A percentile compares a stretch with the other conserved stretches of the same genome.
phyloP scores from a whole-genome alignment of 2,888 invertebrate species.

The Horisme vitalbata region DNA sequence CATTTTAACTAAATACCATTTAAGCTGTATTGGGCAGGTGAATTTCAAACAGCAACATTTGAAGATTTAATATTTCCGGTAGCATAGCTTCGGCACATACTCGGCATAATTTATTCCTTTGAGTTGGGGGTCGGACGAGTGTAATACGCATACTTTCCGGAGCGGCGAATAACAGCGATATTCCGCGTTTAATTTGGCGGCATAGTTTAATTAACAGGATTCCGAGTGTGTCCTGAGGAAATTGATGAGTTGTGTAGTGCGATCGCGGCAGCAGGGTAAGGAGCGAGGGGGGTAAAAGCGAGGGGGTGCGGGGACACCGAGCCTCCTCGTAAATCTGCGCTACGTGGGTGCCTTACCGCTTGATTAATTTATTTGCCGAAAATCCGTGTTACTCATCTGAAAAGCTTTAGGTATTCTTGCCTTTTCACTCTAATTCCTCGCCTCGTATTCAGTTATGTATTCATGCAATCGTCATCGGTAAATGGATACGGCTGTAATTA shows the following conservation, averaged over 20 bases:
- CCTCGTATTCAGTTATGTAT: constrained; percentile 39
- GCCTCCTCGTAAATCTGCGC: constrained; percentile 69
- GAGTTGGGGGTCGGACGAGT: constrained; percentile 21
- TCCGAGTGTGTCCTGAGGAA: constrained; percentile 62
- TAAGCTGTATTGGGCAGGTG: constrained; percentile 7
- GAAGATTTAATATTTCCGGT: constrained; percentile 24
- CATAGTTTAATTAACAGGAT: constrained; percentile 77
- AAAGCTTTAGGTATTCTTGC: constrained; percentile 47
- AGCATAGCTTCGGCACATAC: constrained; percentile 20
- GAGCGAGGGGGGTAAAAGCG: constrained; percentile 10
- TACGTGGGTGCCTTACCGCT: constrained; percentile 57
- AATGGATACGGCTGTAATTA: constrained; percentile 29
- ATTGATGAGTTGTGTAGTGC: constrained; percentile 75
- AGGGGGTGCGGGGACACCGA: constrained; percentile 30
- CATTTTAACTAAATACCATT: not conserved
- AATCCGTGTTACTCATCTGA: constrained; percentile 62
- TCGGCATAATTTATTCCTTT: constrained; percentile 29
- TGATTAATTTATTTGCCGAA: constrained; percentile 72
- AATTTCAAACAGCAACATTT: constrained; percentile 20
- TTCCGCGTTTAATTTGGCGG: constrained; percentile 62
- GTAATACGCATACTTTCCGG: constrained; percentile 43
- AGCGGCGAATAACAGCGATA: constrained; percentile 34
- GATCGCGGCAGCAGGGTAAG: constrained; percentile 24
- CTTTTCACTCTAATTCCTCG: constrained; percentile 43
- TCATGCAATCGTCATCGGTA: constrained; percentile 35